A percentile compares a stretch with the other conserved stretches of the same genome.
Evolutionary conservation across 2,888 invertebrate genomes (phyloP).

Genomic region (Amphiduros pacificus): DNA sequence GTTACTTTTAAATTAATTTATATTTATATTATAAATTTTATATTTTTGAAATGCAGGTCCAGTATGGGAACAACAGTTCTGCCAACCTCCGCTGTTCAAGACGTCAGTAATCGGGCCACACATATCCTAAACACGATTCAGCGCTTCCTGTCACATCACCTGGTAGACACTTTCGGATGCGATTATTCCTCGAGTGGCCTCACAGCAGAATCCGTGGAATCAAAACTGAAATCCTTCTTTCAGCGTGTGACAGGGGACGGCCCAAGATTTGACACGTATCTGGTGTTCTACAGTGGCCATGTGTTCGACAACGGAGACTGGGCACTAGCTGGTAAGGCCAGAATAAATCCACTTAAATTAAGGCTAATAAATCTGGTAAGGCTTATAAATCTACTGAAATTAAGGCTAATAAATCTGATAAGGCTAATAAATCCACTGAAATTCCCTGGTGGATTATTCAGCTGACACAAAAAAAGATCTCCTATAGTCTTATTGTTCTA

Average conservation of each 20-base stretch:
- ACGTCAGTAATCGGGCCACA: constrained; percentile 44
- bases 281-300: constrained; percentile 58
- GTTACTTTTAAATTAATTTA: no score
- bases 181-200: constrained; percentile 56
- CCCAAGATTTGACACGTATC: constrained; percentile 56
- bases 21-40: no score
- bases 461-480: no score
- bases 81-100: constrained; percentile 42
- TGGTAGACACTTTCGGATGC: constrained; percentile 57
- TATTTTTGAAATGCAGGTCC: no score
- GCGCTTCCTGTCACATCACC: constrained; percentile 53
- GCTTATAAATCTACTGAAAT: no score
- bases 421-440: no score
- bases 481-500: no score
- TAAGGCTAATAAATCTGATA: no score
- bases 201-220: constrained; percentile 40
- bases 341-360: not conserved
- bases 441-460: no score
- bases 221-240: constrained; percentile 52
- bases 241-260: constrained; percentile 52
- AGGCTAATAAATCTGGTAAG: not conserved
- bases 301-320: constrained; percentile 56
- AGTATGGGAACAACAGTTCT: constrained; percentile 34
- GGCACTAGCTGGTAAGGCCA: constrained; percentile 53
- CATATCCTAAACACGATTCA: constrained; percentile 46